These are phyloP conservation scores for Leptodirus hochenwartii DNA, from an alignment of 2,888 invertebrate species.

Conservation along the genomic window DNA sequence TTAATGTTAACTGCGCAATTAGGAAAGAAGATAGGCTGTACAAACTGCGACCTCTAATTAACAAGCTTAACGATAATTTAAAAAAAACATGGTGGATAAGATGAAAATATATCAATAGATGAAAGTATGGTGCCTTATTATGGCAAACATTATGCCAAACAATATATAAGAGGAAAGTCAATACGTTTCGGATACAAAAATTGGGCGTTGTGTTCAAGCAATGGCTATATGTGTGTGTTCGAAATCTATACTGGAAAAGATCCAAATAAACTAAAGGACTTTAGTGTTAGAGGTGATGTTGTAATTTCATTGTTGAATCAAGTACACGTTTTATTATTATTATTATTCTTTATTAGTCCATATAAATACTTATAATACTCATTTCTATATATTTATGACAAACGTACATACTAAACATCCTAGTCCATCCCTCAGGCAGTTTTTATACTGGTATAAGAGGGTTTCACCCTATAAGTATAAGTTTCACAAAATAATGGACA, in stretches of 20 bases:
- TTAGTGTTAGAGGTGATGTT: constrained; percentile 13
- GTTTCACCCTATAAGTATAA: too few relatives aligned
- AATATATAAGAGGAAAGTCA: constrained; percentile 14
- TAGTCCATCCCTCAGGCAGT: too few relatives aligned
- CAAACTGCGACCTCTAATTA: constrained; percentile 10
- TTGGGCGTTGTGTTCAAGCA: constrained; percentile 14
- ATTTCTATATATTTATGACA: too few relatives aligned
- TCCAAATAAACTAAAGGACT: constrained; percentile 8
- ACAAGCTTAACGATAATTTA: constrained; percentile 8
- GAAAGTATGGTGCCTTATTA: constrained; percentile 15
- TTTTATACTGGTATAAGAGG: too few relatives aligned
- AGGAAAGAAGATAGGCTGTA: constrained; percentile 9
- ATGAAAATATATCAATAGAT: constrained; percentile 13
- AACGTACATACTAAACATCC: too few relatives aligned
- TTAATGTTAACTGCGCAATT: constrained; percentile 9
- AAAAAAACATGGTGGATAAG: too few relatives aligned
- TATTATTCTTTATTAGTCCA: too few relatives aligned
- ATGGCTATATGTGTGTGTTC: constrained; percentile 13
- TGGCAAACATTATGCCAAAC: constrained; percentile 14
- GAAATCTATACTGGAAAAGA: constrained; percentile 15
- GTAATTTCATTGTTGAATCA: too few relatives aligned
- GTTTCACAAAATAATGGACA: constrained; percentile 9
- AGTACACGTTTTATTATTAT: too few relatives aligned
- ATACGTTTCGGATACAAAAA: constrained; percentile 15
- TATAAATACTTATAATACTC: too few relatives aligned